Evolutionary conservation across 2,888 invertebrate genomes (phyloP).

Genomic region (Mythimna lalbum): DNA sequence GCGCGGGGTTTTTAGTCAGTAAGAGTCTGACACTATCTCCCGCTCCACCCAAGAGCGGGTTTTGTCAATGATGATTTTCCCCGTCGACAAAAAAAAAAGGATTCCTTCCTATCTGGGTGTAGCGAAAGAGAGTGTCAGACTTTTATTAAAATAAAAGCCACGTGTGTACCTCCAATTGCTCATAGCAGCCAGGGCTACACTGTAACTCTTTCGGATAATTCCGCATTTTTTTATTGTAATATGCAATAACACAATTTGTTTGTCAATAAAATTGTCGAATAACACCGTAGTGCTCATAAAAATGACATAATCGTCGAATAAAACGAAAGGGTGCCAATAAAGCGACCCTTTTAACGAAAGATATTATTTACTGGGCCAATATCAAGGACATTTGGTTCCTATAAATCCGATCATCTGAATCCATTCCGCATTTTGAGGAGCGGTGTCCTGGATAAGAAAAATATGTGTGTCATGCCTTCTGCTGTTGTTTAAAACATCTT

Average conservation of each 20-base stretch:
- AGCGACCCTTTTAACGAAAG: constrained; percentile 83
- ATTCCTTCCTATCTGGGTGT: too few relatives aligned
- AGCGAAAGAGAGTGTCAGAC: too few relatives aligned
- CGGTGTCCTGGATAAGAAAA: neutral
- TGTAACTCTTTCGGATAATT: neutral
- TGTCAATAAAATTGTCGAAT: constrained; percentile 83
- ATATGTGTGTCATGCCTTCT: too few relatives aligned
- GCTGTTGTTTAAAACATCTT: too few relatives aligned
- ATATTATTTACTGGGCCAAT: constrained; percentile 87
- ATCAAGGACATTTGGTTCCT: constrained; percentile 76
- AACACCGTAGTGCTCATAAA: constrained; percentile 82
- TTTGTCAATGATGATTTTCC: too few relatives aligned
- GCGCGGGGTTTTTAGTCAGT: too few relatives aligned
- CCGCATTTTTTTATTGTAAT: constrained; percentile 13
- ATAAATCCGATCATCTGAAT: constrained; percentile 77
- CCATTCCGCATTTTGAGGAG: constrained; percentile 66
- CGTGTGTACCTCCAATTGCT: too few relatives aligned
- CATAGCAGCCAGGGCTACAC: too few relatives aligned
- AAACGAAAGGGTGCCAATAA: constrained; percentile 88
- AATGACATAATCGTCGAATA: constrained; percentile 87
- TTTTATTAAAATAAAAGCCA: too few relatives aligned
- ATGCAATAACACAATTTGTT: constrained; percentile 76
- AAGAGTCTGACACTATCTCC: too few relatives aligned
- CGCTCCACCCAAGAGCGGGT: too few relatives aligned
- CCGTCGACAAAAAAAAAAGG: too few relatives aligned